Evolutionary conservation across 2,113 vertebrate species (phyloP).

Genomic region (Pionites leucogaster): DNA sequence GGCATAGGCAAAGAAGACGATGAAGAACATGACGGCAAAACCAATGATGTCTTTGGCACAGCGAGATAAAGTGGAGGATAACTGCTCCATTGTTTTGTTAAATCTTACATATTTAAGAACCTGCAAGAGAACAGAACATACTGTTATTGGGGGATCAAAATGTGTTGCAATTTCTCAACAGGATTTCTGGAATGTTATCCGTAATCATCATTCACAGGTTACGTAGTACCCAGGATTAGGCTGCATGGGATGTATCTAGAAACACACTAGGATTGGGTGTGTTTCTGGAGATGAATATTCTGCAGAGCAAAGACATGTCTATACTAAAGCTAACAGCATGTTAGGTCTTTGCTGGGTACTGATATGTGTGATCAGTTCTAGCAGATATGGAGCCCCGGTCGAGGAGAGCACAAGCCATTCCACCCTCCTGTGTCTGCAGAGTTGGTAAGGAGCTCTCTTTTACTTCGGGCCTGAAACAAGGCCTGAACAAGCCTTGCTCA

Average conservation of each 20-base stretch:
- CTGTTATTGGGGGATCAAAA: background rate
- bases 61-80: conserved; percentile 73
- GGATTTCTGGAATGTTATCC: background rate
- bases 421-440: background rate
- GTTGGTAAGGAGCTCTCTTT: background rate
- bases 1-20: conserved; percentile 77
- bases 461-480: background rate
- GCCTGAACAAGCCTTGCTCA: background rate
- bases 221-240: background rate
- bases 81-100: conserved; percentile 74
- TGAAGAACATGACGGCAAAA: conserved; percentile 78
- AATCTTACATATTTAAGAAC: conserved; percentile 76
- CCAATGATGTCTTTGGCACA: conserved; percentile 75
- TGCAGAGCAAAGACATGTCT: background rate
- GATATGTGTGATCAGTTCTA: background rate
- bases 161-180: background rate
- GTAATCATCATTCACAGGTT: background rate
- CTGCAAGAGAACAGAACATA: conserved; percentile 61
- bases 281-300: background rate
- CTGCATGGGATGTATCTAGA: background rate
- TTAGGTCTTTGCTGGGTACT: background rate
- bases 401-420: background rate
- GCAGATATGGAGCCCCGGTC: fast-evolving
- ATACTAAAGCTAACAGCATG: background rate
- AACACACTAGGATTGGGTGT: background rate